Base-by-base conservation (phyloP, 92 coral and sea anemone genomes). In the Heteractis magnifica region DNA sequence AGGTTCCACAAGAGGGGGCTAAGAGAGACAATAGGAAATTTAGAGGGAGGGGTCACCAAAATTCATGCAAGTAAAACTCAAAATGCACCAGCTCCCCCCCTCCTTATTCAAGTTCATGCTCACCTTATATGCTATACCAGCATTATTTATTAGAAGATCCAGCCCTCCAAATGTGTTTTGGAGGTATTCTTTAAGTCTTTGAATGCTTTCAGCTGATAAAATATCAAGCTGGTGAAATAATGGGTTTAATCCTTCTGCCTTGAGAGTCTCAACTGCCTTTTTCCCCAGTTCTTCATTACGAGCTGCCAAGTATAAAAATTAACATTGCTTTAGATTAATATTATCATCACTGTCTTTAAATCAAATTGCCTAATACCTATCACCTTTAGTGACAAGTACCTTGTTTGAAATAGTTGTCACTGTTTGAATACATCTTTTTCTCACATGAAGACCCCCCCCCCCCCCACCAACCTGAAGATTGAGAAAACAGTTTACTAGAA, bases 121-220 rank as follows among this genome's bases (percentile, higher is more conserved):
- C 44, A 34, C 44, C 85, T 82, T 82, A 74, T 71, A 82, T 50
- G 85, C 85, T 18, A 90, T 92, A 13, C 92, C 95, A 20, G 95
- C 98, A 83, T 92, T 94, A 82, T 94, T 92, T 4, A 94, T 71
- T 44, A 94, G 92, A 52, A 94, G 78, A 85, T 94, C 98, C 13
- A 94, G 62, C 41, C 98, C 98, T 51, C 90, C 89, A 83, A 85
- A 88, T 10, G 81, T 76, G 34, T 89, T 82, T 51, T 90, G 78
- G 10, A 94, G 75, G 55, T 86, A 77, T 53, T 72, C 81, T 81
- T 87, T 87, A 6, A 92, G 81, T 19, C 76, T 78, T 77, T 90
- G 87, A 72, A 94, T 92, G 88, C 98, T 94, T 19, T 90, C 94
- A 50, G 50, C 65, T 7, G 89, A 87, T 23, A 79, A n/a, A 26